These are phyloP conservation scores for Pao palembangensis DNA, from an alignment of 2,113 vertebrate species.

Conservation along the genomic window DNA sequence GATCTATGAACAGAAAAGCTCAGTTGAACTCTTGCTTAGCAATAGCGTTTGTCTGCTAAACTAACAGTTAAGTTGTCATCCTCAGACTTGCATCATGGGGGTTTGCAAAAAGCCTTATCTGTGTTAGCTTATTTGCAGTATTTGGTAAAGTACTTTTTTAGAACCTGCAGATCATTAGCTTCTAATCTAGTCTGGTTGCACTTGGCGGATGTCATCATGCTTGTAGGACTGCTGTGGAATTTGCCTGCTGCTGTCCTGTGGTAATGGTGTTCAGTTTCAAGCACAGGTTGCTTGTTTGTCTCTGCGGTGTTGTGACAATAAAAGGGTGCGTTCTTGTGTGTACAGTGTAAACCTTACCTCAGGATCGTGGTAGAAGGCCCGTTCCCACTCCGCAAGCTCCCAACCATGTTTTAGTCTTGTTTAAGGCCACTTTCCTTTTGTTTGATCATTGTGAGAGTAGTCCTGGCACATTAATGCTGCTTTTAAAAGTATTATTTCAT, in stretches of 20 bases:
- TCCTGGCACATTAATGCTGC: background rate
- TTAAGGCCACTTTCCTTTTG: slow-evolving; percentile 4
- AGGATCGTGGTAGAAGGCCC: background rate
- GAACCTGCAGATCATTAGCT: slow-evolving; percentile 33
- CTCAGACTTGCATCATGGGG: no score
- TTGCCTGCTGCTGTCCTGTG: slow-evolving; percentile 31
- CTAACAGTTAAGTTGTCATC: no score
- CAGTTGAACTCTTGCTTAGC: no score
- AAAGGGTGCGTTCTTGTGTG: slow-evolving; percentile 39
- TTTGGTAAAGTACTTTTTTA: slow-evolving; percentile 9
- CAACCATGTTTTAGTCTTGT: background rate
- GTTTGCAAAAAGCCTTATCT: no score
- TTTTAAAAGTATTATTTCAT: background rate
- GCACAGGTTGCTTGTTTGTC: slow-evolving; percentile 45
- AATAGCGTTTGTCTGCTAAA: no score
- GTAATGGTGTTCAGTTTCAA: slow-evolving; percentile 43
- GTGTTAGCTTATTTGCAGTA: no score
- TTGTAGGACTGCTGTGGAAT: slow-evolving; percentile 21
- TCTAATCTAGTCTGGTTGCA: slow-evolving; percentile 21
- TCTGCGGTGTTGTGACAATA: slow-evolving; percentile 61
- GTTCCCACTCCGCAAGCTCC: background rate
- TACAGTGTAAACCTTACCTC: slow-evolving; percentile 56
- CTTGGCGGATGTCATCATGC: slow-evolving; percentile 8
- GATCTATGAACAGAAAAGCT: no score
- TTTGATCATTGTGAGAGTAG: background rate